These are phyloP conservation scores for Xestia c-nigrum DNA, from an alignment of 2,888 invertebrate genomes.

Conservation along the genomic window DNA sequence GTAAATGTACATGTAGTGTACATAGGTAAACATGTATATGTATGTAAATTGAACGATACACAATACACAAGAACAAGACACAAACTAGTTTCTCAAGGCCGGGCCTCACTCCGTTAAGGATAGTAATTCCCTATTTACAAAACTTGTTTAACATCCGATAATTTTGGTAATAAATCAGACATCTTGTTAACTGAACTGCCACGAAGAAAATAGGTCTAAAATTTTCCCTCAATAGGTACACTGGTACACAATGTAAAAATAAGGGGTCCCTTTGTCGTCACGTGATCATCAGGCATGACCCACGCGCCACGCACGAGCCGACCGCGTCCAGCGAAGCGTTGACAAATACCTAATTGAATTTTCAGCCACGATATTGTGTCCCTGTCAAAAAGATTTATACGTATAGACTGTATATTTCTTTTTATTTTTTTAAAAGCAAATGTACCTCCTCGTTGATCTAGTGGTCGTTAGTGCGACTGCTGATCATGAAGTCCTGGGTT, in stretches of 20 bases:
- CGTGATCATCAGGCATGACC: slow-evolving; percentile 74
- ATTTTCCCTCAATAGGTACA: slow-evolving; percentile 65
- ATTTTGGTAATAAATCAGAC: slow-evolving; percentile 72
- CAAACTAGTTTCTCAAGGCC: slow-evolving; percentile 46
- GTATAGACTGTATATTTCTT: slow-evolving; percentile 59
- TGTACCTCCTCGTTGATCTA: no score
- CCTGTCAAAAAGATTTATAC: slow-evolving; percentile 79
- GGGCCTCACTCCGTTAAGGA: slow-evolving; percentile 44
- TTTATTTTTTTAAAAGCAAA: slow-evolving; percentile 8
- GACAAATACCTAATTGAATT: slow-evolving; percentile 88
- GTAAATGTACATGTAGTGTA: neutral
- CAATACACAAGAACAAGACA: slow-evolving; percentile 33
- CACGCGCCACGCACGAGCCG: slow-evolving; percentile 83
- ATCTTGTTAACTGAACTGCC: slow-evolving; percentile 68
- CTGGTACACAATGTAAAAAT: slow-evolving; percentile 80
- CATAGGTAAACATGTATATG: slow-evolving; percentile 11
- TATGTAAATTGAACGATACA: slow-evolving; percentile 24
- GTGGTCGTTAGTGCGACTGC: no score
- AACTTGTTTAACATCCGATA: slow-evolving; percentile 62
- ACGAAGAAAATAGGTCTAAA: slow-evolving; percentile 56
- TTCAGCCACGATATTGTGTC: slow-evolving; percentile 80
- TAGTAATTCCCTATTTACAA: slow-evolving; percentile 62
- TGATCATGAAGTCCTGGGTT: no score
- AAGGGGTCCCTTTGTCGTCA: slow-evolving; percentile 74
- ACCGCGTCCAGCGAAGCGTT: slow-evolving; percentile 79